Conservation (phyloP, 2,888 invertebrate species). For the Drosophila recens region DNA sequence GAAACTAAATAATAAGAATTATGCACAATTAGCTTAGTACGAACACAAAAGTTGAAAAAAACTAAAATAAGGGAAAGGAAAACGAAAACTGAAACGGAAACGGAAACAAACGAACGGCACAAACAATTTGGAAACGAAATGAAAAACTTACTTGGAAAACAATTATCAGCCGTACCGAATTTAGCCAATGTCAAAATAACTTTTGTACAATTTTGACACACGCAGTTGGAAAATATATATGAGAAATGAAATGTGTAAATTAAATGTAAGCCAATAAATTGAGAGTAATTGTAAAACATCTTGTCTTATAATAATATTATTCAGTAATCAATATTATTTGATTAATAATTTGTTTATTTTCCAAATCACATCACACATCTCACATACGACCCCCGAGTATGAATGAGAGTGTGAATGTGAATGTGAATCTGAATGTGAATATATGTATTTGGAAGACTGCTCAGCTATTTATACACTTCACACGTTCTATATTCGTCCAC, state of each 20-base stretch:
- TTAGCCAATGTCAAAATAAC: constrained; percentile 84
- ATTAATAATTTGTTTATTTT: constrained; percentile 21
- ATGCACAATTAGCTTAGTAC: constrained; percentile 56
- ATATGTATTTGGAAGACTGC: neutral
- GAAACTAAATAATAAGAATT: constrained; percentile 48
- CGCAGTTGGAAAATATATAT: constrained; percentile 55
- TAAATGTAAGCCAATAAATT: constrained; percentile 27
- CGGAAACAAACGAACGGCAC: constrained; percentile 12
- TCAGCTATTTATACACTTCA: constrained; percentile 53
- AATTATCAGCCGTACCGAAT: constrained; percentile 84
- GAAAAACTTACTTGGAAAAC: constrained; percentile 85
- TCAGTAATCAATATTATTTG: constrained; percentile 6
- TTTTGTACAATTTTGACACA: constrained; percentile 60
- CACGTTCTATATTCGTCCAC: constrained; percentile 55
- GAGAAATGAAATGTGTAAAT: constrained; percentile 52
- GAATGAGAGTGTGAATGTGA: constrained; percentile 6
- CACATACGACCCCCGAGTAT: constrained; percentile 16
- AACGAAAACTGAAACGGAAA: constrained; percentile 36
- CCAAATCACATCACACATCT: constrained; percentile 34
- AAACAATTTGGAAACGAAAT: constrained; percentile 51
- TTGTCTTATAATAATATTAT: constrained; percentile 1
- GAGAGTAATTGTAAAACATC: neutral
- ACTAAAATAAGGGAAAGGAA: constrained; percentile 26
- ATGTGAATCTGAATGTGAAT: neutral
- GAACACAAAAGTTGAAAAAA: constrained; percentile 43